Base-by-base conservation (phyloP, 1,140 invertebrate genomes). In the Macrostomum lignano region DNA sequence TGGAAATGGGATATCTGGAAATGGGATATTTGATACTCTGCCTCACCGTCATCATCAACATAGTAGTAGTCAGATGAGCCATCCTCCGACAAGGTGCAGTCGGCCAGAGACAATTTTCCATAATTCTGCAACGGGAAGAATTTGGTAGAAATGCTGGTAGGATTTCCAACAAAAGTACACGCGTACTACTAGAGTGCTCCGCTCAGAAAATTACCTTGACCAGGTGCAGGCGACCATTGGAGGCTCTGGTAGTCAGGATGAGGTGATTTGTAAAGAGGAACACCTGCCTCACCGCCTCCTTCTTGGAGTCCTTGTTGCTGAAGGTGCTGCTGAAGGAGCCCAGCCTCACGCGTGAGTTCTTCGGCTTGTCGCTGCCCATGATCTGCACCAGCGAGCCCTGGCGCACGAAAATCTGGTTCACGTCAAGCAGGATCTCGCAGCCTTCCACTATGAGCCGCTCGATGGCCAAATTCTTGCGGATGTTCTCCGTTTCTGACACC, bases 381-480 rank as follows among this genome's bases (percentile, higher is more conserved):
- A n/a, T n/a, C n/a, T n/a, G n/a, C n/a, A n/a, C n/a, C n/a, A 37
- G 19, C 42, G 40, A 41, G 58, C 57, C 58, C 49, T 59, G 53
- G 37, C 58, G 42, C 17, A 60, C 53, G 44, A 58, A 58, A 4
- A 79, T 74, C 64, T 88, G 78, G 58, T 82, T 84, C 10, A 82
- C 77, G 47, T 88, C 78, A 19, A 88, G 60, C 25, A 86, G 60
- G 44, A 86, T 81, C 51, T 86, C 78, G 58, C 78, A 88, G 3
- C 78, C 78, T 54, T 84, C 78, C 1, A 81, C 70, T 31, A 88
- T 86, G 75, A 86, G 84, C 36, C 79, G 60, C 57, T 88, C 78
- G 11, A 84, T 75, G 0, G 77, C 74, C 39, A 88, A 58, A 50
- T 86, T 86, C 51, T 84, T 84, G 11, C 79, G 56, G 25, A 86